Evolutionary conservation across 1,140 invertebrate genomes (phyloP), one percentile per base, ranked within the genome.

Genomic region (Diachasmimorpha longicaudata): DNA sequence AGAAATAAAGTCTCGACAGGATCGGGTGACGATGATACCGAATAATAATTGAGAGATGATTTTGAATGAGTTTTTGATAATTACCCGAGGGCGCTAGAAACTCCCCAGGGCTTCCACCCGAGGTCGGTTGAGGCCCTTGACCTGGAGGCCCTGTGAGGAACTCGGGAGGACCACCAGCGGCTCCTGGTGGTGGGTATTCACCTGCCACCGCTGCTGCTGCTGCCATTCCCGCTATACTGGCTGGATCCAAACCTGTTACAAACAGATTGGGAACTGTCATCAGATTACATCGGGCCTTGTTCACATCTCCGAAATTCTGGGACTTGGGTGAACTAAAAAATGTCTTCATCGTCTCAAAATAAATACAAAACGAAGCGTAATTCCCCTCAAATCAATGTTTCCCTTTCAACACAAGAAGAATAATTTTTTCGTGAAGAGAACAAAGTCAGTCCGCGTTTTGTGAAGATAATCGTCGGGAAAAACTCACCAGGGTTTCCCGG

Each of bases 231-330:
- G 92, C 91, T 82, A 92, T 91, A 75, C 91, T 92, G 70, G 91
- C 90, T 52, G 89, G 89, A 85, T 93, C 92, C 81, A 93, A 91
- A 89, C 93, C 93, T 84, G 92, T 92, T 81, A 92, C 91, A 83
- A 88, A 87, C 81, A 87, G 77, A 85, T 86, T 85, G 77, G 83
- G 82, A 83, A 88, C 86, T 86, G 72, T 39, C 70, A 81, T 88
- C 82, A 87, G 81, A 81, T 80, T 85, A 82, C 77, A 82, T 86
- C 82, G 81, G 82, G 85, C 81, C 83, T 79, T 75, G 79, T 81
- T 82, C 80, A 83, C 80, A 85, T 84, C 83, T 83, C 85, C 82
- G 84, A 86, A 84, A 82, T 76, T 25, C 82, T 80, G 81, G 79
- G 14, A 21, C 52, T 63, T 48, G 58, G 6, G 31, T 46, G 6